Evolutionary conservation across 2,888 invertebrate species (phyloP), one percentile per base, ranked within the genome.

Genomic region (Selenia dentaria): DNA sequence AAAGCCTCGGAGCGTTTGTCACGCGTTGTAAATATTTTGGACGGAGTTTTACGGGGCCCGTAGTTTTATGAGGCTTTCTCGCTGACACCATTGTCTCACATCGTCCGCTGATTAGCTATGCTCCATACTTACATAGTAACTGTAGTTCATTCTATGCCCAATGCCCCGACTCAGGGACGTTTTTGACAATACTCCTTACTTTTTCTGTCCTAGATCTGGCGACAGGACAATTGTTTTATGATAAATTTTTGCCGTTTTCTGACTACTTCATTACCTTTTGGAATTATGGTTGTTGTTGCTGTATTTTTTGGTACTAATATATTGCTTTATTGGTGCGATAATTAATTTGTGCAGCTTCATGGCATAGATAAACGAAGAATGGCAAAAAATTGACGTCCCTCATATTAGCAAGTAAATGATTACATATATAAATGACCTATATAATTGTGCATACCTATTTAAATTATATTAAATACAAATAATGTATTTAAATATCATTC

Each of bases 21-120:
- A 88, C 84, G 86, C 84, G 81, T 74, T 70, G 88, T 89, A 88
- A 89, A 88, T 89, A 88, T 89, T 89, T 89, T 88, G 85, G 89
- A 85, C 83, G 68, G 75, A 61, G 70, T 73, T 82, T 83, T 79
- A 83, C 78, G 70, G 76, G 70, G 55, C 71, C 76, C 79, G 78
- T 80, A 84, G 82, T 81, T 89, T 89, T 88, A 88, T 79, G 88
- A 73, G 70, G 67, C 82, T 85, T 87, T 86, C 81, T 78, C 80
- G 79, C 79, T 79, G 79, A 70, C 70, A 68, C 70, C 70, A 83
- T 89, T 89, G 89, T 89, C 81, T 85, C 55, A 66, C 68, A 64
- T 62, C 74, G 71, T 62, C 66, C 67, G 64, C 57, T 79, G 80
- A 88, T 87, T 87, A 74, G 83, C 69, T 68, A 86, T 78, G 83